Conservation (phyloP, 2,888 invertebrate species). For the Lycocerus yunnanus region DNA sequence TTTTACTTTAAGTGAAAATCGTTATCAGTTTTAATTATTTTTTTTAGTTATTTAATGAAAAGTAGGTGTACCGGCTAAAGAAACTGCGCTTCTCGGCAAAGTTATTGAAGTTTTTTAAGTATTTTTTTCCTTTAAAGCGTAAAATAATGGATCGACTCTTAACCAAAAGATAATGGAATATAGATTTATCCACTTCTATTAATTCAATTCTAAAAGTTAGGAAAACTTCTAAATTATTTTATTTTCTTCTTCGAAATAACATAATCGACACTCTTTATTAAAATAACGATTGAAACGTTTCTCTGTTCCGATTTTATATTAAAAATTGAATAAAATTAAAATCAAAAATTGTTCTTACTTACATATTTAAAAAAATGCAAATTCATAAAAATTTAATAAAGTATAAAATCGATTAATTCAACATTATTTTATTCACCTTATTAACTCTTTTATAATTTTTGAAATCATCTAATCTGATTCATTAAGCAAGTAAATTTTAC, state of each 20-base stretch:
- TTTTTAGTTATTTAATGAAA: background rate
- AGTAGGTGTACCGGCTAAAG: background rate
- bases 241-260: background rate
- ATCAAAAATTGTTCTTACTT: background rate
- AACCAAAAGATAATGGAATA: slow-evolving; percentile 26
- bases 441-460: slow-evolving; percentile 13
- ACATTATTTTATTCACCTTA: slow-evolving; percentile 11
- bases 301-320: background rate
- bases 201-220: slow-evolving; percentile 15
- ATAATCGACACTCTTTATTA: background rate
- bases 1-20: background rate
- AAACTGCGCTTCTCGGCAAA: slow-evolving; percentile 15
- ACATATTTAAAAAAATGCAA: background rate
- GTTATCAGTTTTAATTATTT: background rate
- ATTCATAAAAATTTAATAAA: background rate
- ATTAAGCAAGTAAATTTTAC: too few relatives aligned
- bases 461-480: slow-evolving; percentile 18
- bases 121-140: slow-evolving; percentile 14
- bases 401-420: background rate
- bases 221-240: slow-evolving; percentile 12
- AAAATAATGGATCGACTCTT: slow-evolving; percentile 20
- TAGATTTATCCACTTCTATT: slow-evolving; percentile 25
- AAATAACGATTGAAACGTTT: background rate
- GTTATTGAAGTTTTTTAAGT: slow-evolving; percentile 16
- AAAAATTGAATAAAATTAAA: background rate